A percentile compares a stretch with the other conserved stretches of the same genome.
Evolutionary conservation across 2,113 vertebrate species (phyloP).

Genomic region (Telmatochromis sp.): DNA sequence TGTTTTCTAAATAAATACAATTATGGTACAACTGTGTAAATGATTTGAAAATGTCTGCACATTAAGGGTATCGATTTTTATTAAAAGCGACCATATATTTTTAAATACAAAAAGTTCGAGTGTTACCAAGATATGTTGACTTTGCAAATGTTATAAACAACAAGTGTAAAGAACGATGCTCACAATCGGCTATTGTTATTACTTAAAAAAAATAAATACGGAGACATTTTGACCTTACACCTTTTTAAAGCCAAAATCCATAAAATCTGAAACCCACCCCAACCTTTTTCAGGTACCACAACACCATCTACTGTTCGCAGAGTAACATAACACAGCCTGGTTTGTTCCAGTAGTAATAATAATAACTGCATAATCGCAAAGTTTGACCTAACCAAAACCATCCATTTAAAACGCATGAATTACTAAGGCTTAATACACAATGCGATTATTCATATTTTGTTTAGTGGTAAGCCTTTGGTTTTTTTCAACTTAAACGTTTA

Average conservation of each 20-base stretch:
- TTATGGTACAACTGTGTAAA: background rate
- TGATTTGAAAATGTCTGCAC: background rate
- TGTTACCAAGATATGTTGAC: background rate
- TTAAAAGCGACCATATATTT: background rate
- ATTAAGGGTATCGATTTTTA: background rate
- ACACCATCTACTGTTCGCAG: conserved; percentile 56
- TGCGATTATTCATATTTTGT: background rate
- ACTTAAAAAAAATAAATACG: background rate
- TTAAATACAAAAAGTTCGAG: background rate
- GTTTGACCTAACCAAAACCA: background rate
- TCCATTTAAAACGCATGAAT: background rate
- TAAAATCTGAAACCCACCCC: background rate
- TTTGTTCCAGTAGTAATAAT: background rate
- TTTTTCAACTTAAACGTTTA: background rate
- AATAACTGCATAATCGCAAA: background rate
- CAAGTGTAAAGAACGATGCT: background rate
- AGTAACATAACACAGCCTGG: background rate
- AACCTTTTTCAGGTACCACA: conserved; percentile 3
- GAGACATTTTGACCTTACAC: background rate
- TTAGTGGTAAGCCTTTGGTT: background rate
- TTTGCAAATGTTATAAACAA: background rate
- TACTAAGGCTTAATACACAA: background rate
- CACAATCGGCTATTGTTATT: background rate
- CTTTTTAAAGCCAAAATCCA: background rate
- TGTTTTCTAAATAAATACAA: background rate